Conservation (phyloP, 2,113 vertebrate species). For the Tricholaema leucomelas region DNA sequence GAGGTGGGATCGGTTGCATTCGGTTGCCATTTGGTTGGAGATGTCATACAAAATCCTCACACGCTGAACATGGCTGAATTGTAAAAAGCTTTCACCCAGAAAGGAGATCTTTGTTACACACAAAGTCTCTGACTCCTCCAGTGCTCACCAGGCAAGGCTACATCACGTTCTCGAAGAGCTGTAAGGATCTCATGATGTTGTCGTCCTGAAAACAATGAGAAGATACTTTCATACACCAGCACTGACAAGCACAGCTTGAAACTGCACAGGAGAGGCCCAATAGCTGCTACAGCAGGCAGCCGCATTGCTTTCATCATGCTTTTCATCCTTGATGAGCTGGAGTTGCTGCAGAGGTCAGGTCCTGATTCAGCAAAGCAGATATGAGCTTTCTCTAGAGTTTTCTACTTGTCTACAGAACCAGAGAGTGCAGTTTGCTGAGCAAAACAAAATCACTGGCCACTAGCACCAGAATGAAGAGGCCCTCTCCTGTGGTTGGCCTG, state of each 20-base stretch:
- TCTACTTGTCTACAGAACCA: neutral
- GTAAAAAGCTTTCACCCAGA: constrained; percentile 69
- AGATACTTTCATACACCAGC: neutral
- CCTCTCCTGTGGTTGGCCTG: neutral
- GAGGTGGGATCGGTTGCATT: constrained; percentile 40
- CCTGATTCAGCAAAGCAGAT: neutral
- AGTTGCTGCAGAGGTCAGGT: neutral
- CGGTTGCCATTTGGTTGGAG: constrained; percentile 38
- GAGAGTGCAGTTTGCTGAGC: neutral
- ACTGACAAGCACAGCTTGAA: neutral
- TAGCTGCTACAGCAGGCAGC: neutral
- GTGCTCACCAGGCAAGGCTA: constrained; percentile 55
- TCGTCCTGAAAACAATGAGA: constrained; percentile 83
- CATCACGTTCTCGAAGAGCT: constrained; percentile 98
- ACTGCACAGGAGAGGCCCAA: neutral
- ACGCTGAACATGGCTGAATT: constrained; percentile 47
- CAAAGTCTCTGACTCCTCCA: constrained; percentile 57
- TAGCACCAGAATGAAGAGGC: neutral
- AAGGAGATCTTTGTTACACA: constrained; percentile 50
- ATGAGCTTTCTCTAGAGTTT: neutral
- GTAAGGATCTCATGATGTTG: constrained; percentile 96
- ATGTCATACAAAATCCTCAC: constrained; percentile 69
- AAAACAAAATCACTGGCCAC: neutral
- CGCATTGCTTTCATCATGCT: neutral
- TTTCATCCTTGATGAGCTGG: neutral